phyloP scores from a whole-genome alignment of 2,797 vertebrate genomes.

The Etheostoma nigrum region DNA sequence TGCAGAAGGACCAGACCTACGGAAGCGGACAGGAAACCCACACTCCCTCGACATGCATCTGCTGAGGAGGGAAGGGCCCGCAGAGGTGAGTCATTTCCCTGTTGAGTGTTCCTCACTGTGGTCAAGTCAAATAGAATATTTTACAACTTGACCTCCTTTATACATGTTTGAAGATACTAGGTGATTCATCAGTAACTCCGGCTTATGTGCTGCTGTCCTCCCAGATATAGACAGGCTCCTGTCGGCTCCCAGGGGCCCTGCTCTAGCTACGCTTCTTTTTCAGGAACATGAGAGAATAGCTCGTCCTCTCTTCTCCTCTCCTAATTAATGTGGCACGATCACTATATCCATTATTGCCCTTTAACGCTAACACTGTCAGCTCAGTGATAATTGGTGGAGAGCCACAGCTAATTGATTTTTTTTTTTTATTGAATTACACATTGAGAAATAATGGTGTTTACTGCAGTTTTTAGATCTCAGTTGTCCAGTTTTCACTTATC shows the following conservation, averaged over 20 bases:
- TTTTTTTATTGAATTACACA: conserved; percentile 27
- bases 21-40: conserved; percentile 85
- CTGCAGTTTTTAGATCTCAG: conserved; percentile 34
- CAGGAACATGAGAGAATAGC: conserved; percentile 82
- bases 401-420: conserved; percentile 49
- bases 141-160: conserved; percentile 40
- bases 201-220: conserved; percentile 64
- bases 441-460: conserved; percentile 32
- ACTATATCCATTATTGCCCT: conserved; percentile 68
- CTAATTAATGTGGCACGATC: conserved; percentile 81
- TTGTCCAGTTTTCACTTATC: conserved; percentile 47
- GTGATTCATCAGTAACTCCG: conserved; percentile 32
- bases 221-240: conserved; percentile 78
- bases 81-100: conserved; percentile 76
- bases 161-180: conserved; percentile 20
- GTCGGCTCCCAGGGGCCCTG: conserved; percentile 81
- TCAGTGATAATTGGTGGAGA: conserved; percentile 57
- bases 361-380: conserved; percentile 64
- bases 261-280: conserved; percentile 87
- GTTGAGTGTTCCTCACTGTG: not conserved
- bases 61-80: conserved; percentile 84
- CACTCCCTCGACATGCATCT: conserved; percentile 84
- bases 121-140: conserved; percentile 23
- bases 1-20: conserved; percentile 78
- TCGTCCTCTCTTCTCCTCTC: conserved; percentile 75